These are phyloP conservation scores for Drosophila triauraria DNA, from an alignment of 1,140 invertebrate genomes.

Conservation along the genomic window DNA sequence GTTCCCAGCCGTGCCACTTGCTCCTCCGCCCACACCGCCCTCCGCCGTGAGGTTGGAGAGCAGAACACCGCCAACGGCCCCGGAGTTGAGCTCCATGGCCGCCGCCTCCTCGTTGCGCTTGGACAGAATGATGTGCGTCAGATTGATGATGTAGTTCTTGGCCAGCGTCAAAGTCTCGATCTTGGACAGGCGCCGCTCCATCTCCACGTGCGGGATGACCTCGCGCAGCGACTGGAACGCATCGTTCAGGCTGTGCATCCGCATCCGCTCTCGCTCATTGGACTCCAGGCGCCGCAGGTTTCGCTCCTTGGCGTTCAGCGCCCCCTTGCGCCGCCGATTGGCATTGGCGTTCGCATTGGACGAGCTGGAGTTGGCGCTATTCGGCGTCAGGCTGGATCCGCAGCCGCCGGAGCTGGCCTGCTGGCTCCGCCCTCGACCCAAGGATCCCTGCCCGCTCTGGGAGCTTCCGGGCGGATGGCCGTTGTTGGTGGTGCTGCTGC, in stretches of 20 bases:
- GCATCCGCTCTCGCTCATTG: conserved; percentile 94
- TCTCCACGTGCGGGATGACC: conserved; percentile 94
- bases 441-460: conserved; percentile 50
- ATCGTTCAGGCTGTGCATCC: conserved; percentile 95
- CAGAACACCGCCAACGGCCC: conserved; percentile 64
- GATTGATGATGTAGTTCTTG: conserved; percentile 95
- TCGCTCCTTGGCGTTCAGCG: conserved; percentile 91
- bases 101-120: conserved; percentile 85
- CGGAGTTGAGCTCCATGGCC: conserved; percentile 76
- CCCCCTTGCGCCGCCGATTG: conserved; percentile 88
- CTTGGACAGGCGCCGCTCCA: conserved; percentile 93
- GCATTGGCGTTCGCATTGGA: conserved; percentile 61
- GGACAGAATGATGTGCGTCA: conserved; percentile 92
- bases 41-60: conserved; percentile 58
- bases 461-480: conserved; percentile 33
- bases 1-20: conserved; percentile 18
- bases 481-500: conserved; percentile 70
- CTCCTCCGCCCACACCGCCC: conserved; percentile 1
- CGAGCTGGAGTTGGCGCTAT: conserved; percentile 35
- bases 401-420: conserved; percentile 22
- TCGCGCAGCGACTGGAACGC: conserved; percentile 94
- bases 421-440: conserved; percentile 62
- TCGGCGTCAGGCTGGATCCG: conserved; percentile 27
- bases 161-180: conserved; percentile 95
- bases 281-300: conserved; percentile 93